Evolutionary conservation across 2,113 vertebrate genomes (phyloP).

Genomic region (Symphodus melops): DNA sequence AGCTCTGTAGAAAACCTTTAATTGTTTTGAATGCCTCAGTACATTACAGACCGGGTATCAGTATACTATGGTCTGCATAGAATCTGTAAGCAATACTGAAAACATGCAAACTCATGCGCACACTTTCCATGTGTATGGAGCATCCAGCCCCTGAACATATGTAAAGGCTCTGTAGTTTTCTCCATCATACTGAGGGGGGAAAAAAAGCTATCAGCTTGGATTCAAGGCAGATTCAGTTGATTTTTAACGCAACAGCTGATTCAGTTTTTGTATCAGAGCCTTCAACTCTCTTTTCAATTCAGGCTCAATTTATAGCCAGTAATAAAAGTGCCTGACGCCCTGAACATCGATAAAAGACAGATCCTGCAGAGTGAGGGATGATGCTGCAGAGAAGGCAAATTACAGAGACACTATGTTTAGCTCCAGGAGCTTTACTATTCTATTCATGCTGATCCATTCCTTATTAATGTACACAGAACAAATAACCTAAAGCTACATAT

Average conservation of each 20-base stretch:
- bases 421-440: constrained; percentile 20
- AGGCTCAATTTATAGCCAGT: constrained; percentile 5
- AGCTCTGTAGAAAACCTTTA: too few relatives aligned
- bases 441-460: constrained; percentile 12
- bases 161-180: constrained; percentile 1
- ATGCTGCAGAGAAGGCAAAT: constrained; percentile 19
- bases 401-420: constrained; percentile 5
- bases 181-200: neutral
- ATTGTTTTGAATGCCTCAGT: too few relatives aligned
- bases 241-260: constrained; percentile 15
- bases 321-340: constrained; percentile 22
- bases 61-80: neutral
- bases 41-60: too few relatives aligned
- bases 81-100: neutral
- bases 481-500: constrained; percentile 40
- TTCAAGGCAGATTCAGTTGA: neutral
- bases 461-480: constrained; percentile 49
- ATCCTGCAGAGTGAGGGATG: constrained; percentile 23
- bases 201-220: constrained; percentile 9
- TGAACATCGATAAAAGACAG: constrained; percentile 28
- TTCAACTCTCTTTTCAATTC: constrained; percentile 13
- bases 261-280: constrained; percentile 3
- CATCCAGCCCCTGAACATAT: neutral
- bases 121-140: neutral
- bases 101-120: neutral